Evolutionary conservation across 2,888 invertebrate genomes (phyloP).

Genomic region (Carpatolechia fugitivella): DNA sequence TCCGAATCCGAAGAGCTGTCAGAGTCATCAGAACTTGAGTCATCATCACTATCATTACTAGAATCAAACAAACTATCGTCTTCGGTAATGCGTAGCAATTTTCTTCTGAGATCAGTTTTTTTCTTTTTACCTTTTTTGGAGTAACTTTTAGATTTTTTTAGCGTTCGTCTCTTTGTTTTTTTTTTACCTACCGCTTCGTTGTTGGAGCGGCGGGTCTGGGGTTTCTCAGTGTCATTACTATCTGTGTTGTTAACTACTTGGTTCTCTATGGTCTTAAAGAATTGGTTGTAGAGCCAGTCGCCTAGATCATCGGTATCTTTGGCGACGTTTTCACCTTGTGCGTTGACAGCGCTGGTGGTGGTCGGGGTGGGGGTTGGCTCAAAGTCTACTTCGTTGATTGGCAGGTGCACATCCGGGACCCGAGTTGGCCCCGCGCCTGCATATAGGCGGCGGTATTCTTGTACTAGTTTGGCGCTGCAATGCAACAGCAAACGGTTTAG

Average conservation of each 20-base stretch:
- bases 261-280: conserved; percentile 68
- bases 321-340: conserved; percentile 45
- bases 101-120: conserved; percentile 43
- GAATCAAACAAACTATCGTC: conserved; percentile 58
- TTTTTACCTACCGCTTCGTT: conserved; percentile 18
- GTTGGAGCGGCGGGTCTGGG: conserved; percentile 39
- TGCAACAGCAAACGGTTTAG: conserved; percentile 25
- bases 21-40: conserved; percentile 23
- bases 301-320: conserved; percentile 62
- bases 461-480: conserved; percentile 55
- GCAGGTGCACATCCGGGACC: conserved; percentile 14
- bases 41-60: conserved; percentile 32
- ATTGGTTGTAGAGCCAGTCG: conserved; percentile 71
- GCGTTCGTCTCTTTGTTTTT: conserved; percentile 21
- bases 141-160: conserved; percentile 25
- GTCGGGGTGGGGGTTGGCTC: conserved; percentile 32
- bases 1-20: conserved; percentile 24
- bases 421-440: conserved; percentile 36
- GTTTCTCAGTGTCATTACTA: conserved; percentile 15
- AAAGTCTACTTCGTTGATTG: conserved; percentile 14
- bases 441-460: conserved; percentile 42
- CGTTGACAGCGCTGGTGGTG: conserved; percentile 32
- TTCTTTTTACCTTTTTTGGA: conserved; percentile 34
- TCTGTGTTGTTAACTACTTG: conserved; percentile 63
- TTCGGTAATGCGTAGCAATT: conserved; percentile 57